Conservation (phyloP, 2,113 vertebrate species). For the Crotalus viridis region DNA sequence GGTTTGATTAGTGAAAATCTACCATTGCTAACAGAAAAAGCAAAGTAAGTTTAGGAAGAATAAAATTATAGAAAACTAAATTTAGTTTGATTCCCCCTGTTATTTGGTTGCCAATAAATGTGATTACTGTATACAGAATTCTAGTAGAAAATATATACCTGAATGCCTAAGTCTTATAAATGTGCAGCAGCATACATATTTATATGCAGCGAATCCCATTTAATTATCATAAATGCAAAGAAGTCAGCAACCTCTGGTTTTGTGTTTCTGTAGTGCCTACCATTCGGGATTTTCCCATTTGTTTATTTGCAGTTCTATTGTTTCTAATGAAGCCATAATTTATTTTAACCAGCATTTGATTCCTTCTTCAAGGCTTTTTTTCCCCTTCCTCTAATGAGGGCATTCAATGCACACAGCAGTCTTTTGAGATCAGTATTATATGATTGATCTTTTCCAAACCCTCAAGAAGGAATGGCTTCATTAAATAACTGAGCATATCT, state of each 20-base stretch:
- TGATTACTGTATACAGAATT: background rate
- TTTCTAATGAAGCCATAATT: background rate
- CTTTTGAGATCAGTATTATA: background rate
- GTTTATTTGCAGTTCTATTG: background rate
- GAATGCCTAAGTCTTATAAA: background rate
- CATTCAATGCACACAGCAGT: background rate
- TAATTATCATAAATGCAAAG: background rate
- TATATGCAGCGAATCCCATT: background rate
- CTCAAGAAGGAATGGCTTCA: background rate
- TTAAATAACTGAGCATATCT: background rate
- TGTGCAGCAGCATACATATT: background rate
- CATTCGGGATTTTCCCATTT: background rate
- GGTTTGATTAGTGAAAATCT: constrained; percentile 92
- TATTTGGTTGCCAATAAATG: background rate
- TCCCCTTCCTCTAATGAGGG: background rate
- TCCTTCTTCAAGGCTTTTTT: no score
- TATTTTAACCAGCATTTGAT: background rate
- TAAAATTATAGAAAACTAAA: background rate
- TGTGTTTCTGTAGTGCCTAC: background rate
- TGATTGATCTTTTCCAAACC: background rate
- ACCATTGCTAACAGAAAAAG: constrained; percentile 87
- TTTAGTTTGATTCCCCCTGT: background rate
- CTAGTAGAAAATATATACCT: background rate
- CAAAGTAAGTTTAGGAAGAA: constrained; percentile 76
- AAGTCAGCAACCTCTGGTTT: background rate